These are phyloP conservation scores for Oryctolagus cuniculus DNA, from an alignment of 2,113 vertebrate species.

Conservation along the genomic window mOryCun1.1 NC_091437.1:42159001-42159500, in stretches of 20 bases:
- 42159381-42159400: neutral
- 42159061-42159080: neutral
- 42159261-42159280: slow-evolving; percentile 13
- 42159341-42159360: neutral
- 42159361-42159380: neutral
- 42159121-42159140: neutral
- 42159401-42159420: neutral
- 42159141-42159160: neutral
- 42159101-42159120: slow-evolving; percentile 17
- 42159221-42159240: neutral
- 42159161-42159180: neutral
- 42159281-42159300: neutral
- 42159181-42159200: neutral
- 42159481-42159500: neutral
- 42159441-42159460: neutral
- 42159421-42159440: neutral
- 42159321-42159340: neutral
- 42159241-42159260: neutral
- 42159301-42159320: neutral
- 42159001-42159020: neutral
- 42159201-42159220: neutral
- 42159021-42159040: neutral
- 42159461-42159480: neutral
- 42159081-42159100: neutral
- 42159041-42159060: neutral